Evolutionary conservation across 2,113 vertebrate species (phyloP).

Genomic region (Lycaon pictus): DNA sequence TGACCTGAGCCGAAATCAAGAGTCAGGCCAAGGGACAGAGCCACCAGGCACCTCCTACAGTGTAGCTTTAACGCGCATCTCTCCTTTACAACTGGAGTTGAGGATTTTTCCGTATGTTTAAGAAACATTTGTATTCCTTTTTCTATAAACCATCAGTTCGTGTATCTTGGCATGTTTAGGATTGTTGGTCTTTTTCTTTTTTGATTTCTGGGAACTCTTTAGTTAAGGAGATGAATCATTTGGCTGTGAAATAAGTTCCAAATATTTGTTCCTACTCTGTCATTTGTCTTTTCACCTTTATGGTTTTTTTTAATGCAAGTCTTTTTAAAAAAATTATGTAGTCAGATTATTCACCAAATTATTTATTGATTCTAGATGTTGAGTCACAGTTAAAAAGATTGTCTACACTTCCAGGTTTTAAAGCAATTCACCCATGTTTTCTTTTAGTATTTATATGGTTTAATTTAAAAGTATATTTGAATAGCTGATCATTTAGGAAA

Average conservation of each 20-base stretch:
- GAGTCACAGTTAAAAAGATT: not conserved
- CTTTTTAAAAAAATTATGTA: not conserved
- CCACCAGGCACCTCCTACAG: not conserved
- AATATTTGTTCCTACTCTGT: not conserved
- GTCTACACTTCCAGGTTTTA: not conserved
- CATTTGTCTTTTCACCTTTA: constrained; percentile 49
- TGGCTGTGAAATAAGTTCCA: not conserved
- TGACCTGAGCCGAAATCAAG: not conserved
- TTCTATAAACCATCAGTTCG: not conserved
- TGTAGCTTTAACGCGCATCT: not conserved
- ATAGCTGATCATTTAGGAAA: not conserved
- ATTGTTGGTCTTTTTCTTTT: not conserved
- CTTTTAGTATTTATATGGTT: not conserved
- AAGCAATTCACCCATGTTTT: constrained; percentile 18
- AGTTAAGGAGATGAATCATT: constrained; percentile 40
- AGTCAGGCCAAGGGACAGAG: not conserved
- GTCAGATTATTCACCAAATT: not conserved
- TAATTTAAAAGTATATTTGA: not conserved
- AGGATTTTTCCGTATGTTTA: constrained; percentile 12
- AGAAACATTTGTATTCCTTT: not conserved
- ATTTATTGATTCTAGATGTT: constrained; percentile 35
- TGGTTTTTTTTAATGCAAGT: not conserved
- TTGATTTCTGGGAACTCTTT: not conserved
- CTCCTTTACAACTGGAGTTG: not conserved
- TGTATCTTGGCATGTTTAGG: not conserved